These are phyloP conservation scores for Dryoscopus gambensis DNA, from an alignment of 2,113 vertebrate genomes.

Conservation along the genomic window DNA sequence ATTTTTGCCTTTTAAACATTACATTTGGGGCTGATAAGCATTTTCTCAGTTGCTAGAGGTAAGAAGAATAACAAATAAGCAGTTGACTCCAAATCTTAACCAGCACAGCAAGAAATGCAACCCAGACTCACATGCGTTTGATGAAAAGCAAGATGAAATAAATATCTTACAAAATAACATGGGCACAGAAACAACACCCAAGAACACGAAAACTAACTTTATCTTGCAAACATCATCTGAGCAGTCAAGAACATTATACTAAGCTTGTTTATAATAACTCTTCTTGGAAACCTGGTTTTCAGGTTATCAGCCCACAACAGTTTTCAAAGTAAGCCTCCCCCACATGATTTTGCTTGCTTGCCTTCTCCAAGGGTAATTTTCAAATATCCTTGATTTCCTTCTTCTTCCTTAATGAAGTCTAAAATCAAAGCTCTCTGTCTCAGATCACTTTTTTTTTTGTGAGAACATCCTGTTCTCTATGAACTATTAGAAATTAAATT, in stretches of 20 bases:
- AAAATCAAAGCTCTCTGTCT: background rate
- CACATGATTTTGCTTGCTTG: background rate
- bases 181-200: background rate
- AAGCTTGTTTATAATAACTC: background rate
- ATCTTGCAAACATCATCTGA: background rate
- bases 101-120: background rate
- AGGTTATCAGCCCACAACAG: background rate
- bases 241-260: background rate
- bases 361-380: background rate
- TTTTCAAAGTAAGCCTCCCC: background rate
- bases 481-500: background rate
- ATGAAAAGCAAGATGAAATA: background rate
- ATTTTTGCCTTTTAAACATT: background rate
- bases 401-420: background rate
- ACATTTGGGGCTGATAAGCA: background rate
- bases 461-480: background rate
- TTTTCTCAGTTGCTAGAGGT: background rate
- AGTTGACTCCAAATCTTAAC: background rate
- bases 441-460: background rate
- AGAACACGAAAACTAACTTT: rapidly evolving
- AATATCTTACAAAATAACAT: background rate
- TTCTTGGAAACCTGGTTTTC: background rate
- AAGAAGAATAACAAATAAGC: background rate
- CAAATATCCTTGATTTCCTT: background rate
- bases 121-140: background rate